A percentile compares a stretch with the other conserved stretches of the same genome.
phyloP scores from a whole-genome alignment of 2,797 vertebrate species.

The Cynodonichthys magdalenae region DNA sequence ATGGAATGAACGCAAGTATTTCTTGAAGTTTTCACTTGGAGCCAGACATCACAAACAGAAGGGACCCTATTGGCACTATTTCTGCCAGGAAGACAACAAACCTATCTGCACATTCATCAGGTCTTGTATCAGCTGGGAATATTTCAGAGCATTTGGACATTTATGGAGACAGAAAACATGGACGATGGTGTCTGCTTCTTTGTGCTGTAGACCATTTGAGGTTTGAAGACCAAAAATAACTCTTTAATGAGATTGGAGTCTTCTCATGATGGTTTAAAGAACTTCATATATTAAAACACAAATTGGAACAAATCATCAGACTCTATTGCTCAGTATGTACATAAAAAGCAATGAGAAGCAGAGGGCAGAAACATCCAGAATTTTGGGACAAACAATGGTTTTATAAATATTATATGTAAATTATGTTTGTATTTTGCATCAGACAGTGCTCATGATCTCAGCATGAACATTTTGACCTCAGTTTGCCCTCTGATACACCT shows the following conservation, averaged over 20 bases:
- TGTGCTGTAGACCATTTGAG: constrained; percentile 27
- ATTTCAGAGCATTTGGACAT: constrained; percentile 33
- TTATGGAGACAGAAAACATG: constrained; percentile 25
- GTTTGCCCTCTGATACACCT: constrained; percentile 51
- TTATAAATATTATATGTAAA: constrained; percentile 16
- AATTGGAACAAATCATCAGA: constrained; percentile 8
- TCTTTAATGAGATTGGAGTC: constrained; percentile 24
- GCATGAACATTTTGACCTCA: constrained; percentile 60
- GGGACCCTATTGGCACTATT: constrained; percentile 15
- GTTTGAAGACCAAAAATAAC: constrained; percentile 47
- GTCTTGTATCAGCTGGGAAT: constrained; percentile 32
- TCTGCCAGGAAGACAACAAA: constrained; percentile 34
- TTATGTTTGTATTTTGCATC: constrained; percentile 38
- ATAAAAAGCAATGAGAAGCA: constrained; percentile 8
- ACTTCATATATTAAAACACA: constrained; percentile 12
- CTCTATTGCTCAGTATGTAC: constrained; percentile 11
- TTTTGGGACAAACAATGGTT: constrained; percentile 1
- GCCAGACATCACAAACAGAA: constrained; percentile 22
- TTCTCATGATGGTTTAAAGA: constrained; percentile 21
- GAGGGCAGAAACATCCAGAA: constrained; percentile 12
- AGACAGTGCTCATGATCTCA: constrained; percentile 32
- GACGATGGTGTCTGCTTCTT: constrained; percentile 32
- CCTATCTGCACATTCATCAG: constrained; percentile 34
- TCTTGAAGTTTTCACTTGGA: constrained; percentile 20
- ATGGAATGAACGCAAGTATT: constrained; percentile 26